Evolutionary conservation across 2,797 vertebrate genomes (phyloP), one percentile per base, ranked within the genome.

Genomic region (Florisuga fusca): DNA sequence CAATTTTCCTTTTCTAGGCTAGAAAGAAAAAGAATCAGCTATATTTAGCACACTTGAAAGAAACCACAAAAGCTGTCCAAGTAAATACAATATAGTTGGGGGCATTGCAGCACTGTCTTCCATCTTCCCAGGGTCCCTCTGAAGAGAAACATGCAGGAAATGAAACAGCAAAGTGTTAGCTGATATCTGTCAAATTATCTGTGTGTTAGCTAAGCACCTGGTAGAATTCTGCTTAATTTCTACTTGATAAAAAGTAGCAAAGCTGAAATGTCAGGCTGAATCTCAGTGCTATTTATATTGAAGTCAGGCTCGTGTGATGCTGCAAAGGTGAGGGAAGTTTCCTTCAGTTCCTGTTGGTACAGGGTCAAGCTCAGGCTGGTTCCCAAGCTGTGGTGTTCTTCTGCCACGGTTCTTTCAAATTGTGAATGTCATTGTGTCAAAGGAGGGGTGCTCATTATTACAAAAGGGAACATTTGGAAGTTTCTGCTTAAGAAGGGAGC

Each of bases 11-110:
- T 89, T 87, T 80, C 68, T 80, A 43, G 88, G 64, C 87, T 89
- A 53, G 80, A 36, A 94, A 92, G 93, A 82, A 86, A 96, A 96
- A 94, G 83, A 83, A 93, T 89, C 73, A 31, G 68, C 36, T 96
- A 90, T 93, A 87, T 89, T 76, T 71, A 94, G 95, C 63, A 12
- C 38, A 63, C 79, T 94, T 51, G 26, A 94, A 96, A 94, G 89
- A 86, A 88, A 73, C 46, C 15, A 29, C 63, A 77, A 61, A 96
- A 86, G 84, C 77, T 77, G 50, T 53, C 74, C 53, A 74, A 91
- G 63, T 88, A 91, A 95, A 90, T 50, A 74, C 57, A 51, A 0
- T 8, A 0, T 53, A 63, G 71, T 5, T 64, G 86, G 67, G 61
- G 2, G 21, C 74, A 77, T 58, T 69, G 68, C 53, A 51, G 1